Base-by-base conservation (phyloP, 1,140 invertebrate genomes). In the Portunus trituberculatus region DNA sequence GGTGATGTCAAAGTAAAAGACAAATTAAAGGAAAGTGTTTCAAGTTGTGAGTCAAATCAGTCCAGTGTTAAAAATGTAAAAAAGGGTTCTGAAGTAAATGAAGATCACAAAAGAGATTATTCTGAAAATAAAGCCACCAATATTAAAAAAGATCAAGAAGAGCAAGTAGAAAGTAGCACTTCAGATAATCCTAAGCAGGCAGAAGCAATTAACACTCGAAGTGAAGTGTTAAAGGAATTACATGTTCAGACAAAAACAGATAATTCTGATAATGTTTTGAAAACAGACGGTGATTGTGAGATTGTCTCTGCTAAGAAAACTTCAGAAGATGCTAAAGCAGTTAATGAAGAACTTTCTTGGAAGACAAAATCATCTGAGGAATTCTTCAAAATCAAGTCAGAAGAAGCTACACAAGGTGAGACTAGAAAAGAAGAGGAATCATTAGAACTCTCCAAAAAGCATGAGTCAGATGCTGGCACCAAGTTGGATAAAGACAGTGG, bases 401-500 rank as follows among this genome's bases (percentile, higher is more conserved):
- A 76, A n/a, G 67, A 76, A 76, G 67, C 67, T 76, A 25, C 8
- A n/a, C 1, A 2, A n/a, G n/a, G 67, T n/a, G 67, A 76, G 67
- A n/a, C 67, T n/a, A n/a, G 20, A 76, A n/a, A 7, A 59, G 52
- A 20, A 12, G 52, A 59, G 52, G 52, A 59, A 12, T 14, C 52
- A 14, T 10, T 59, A 59, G 52, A 12, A 14, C 16, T 59, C 52
- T 59, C 67, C 20, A 84, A 84, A 45, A 83, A n/a, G 14, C 31
- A 31, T 84, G 52, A 86, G 14, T 45, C 83, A 32, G 82, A 67
- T n/a, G 28, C 76, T 52, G 67, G 52, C 25, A 16, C 39, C 25
- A 93, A 93, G 46, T 46, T 45, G 28, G 31, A 48, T 95, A 59
- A 8, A 52, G 39, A 76, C 84, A 28, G 6, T 86, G 67, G 67